Base-by-base conservation (phyloP, 2,113 vertebrate genomes). In the Brachypodius melanocephalos region DNA sequence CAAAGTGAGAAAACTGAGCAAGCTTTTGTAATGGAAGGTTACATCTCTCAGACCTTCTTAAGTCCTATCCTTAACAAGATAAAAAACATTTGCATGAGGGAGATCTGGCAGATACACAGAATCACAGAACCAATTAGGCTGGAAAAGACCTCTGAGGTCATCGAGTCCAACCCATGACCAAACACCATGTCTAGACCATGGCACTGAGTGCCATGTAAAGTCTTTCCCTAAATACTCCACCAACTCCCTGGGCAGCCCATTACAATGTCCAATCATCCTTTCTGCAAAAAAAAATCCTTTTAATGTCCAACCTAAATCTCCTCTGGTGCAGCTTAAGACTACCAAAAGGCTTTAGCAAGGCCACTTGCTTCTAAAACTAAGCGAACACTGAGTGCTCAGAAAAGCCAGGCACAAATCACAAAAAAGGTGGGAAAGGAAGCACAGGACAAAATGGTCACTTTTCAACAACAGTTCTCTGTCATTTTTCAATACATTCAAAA, bases 151-250 rank as follows among this genome's bases (percentile, higher is more conserved):
- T 31, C 54, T 61, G 54, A 61, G 54, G 10, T 52, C 12, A 8
- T n/a, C 0, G 1, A 59, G 17, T 54, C 40, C 52, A 74, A 45
- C 7, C 22, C 17, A 12, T 5, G 15, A 81, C 12, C 0, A 0
- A 46, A 59, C 32, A 65, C 8, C 14, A 40, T 17, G 10, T 40
- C 55, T 9, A 34, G 14, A 40, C 24, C 25, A n/a, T 2, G 1
- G 36, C 36, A 81, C 52, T 45, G 16, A 66, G 22, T n/a, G 59
- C 52, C 28, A 29, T 5, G 17, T 46, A 19, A 31, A 15, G 8
- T 46, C 29, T 45, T 89, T 31, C n/a, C 29, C 26, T 54, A 31
- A 59, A 46, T 14, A 67, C 14, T 61, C 11, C 16, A 67, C 5
- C 24, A 82, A 12, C 9, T 46, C 20, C 46, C 20, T 40, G 8